phyloP scores from a whole-genome alignment of 1,140 invertebrate species.

The Leptonema lineaticorne region DNA sequence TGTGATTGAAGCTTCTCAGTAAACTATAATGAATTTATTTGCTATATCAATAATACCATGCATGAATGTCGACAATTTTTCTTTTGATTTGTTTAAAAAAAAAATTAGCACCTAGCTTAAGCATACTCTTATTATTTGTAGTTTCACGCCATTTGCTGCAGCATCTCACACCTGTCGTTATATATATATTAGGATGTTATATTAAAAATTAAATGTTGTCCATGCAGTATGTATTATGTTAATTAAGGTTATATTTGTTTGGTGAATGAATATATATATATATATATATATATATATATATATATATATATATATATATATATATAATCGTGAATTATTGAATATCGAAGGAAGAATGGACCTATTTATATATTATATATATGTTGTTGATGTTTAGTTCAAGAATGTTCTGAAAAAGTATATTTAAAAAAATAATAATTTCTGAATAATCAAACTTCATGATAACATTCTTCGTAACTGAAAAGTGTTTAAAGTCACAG shows the following conservation, averaged over 20 bases:
- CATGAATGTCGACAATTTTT: slow-evolving; percentile 35
- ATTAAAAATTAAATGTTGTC: slow-evolving; percentile 12
- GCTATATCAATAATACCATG: slow-evolving; percentile 29
- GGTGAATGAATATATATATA: not conserved
- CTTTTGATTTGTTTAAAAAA: slow-evolving; percentile 25
- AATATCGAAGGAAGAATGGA: no score
- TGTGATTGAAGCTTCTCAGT: slow-evolving; percentile 38
- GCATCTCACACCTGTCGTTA: slow-evolving; percentile 27
- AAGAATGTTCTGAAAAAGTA: slow-evolving; percentile 1
- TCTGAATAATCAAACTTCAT: not conserved
- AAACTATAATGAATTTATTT: slow-evolving; percentile 27
- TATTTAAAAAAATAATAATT: not conserved
- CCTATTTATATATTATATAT: no score
- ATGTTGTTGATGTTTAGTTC: not conserved
- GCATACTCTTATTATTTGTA: slow-evolving; percentile 20
- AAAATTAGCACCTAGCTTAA: slow-evolving; percentile 13
- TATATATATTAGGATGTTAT: slow-evolving; percentile 7
- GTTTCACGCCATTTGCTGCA: slow-evolving; percentile 28
- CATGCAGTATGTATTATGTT: not conserved
- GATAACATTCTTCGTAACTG: not conserved
- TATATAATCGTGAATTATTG: no score
- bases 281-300: not conserved
- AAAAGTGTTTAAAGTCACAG: slow-evolving; percentile 30
- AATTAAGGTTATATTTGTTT: slow-evolving; percentile 5
- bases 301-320: no score